Base-by-base conservation (phyloP, 2,113 vertebrate genomes). In the Pardalotus punctatus region DNA sequence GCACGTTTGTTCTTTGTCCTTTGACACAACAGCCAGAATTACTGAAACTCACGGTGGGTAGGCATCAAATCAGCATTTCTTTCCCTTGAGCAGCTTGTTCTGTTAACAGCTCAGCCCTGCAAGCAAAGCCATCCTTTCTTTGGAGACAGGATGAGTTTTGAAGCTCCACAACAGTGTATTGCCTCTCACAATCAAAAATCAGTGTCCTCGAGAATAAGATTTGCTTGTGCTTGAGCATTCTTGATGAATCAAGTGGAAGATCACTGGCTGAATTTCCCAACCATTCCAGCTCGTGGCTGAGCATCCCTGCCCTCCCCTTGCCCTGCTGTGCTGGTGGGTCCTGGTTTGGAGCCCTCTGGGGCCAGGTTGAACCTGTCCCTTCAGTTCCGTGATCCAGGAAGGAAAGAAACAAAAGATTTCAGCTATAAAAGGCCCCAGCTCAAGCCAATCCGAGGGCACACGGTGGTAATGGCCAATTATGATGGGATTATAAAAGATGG, bases 401-500 rank as follows among this genome's bases (percentile, higher is more conserved):
- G 74, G 43, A 57, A 65, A 58, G 90, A 51, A 80, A 96, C 79
- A 81, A 94, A 94, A 97, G 80, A 66, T 38, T 10, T 81, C 3
- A 4, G 58, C 65, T 36, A 8, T 13, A 7, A 58, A 78, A 90
- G 62, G 38, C 61, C 19, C 58, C 45, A 71, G 78, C 83, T 93
- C 38, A 48, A 95, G 81, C 86, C 90, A 64, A 19, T 98, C 96
- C 45, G 73, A 96, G 97, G 97, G 97, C 97, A 97, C 81, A 77
- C 47, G 81, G 76, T 97, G 97, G 96, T 88, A 95, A 98, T 81
- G 45, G 97, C 97, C 98, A 97, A 98, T 98, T 98, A 98, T 98
- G 98, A 98, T 95, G 98, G 98, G 98, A 98, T 98, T 97, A 93
- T 97, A 96, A 96, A 97, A 97, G 96, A 98, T 97, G 97, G 83